These are phyloP conservation scores for Heliconius melpomene DNA, from an alignment of 1,140 invertebrate species.

Conservation along the genomic window DNA sequence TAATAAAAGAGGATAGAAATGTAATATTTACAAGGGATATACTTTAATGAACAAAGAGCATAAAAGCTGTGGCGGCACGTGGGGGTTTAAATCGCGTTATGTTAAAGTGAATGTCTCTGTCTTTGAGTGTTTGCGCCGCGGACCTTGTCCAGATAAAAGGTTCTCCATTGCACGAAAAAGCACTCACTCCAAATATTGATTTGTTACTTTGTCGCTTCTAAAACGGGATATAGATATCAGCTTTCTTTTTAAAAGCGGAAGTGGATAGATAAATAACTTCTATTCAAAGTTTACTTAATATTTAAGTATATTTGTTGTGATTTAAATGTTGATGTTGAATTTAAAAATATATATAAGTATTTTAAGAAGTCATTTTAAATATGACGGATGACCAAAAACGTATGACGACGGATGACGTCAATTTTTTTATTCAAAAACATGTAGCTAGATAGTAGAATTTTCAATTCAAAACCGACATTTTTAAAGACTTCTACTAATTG, in stretches of 20 bases:
- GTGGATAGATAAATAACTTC: slow-evolving; percentile 27
- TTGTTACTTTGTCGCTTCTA: slow-evolving; percentile 76
- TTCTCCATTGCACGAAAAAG: slow-evolving; percentile 80
- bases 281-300: neutral
- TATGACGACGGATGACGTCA: too few species aligned
- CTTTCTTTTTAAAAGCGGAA: slow-evolving; percentile 33
- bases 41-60: slow-evolving; percentile 44
- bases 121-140: slow-evolving; percentile 75
- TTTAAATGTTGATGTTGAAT: too few species aligned
- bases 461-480: too few species aligned
- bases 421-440: too few species aligned
- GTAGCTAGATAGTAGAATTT: too few species aligned
- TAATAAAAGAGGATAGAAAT: slow-evolving; percentile 18
- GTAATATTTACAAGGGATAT: slow-evolving; percentile 33
- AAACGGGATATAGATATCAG: slow-evolving; percentile 53
- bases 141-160: slow-evolving; percentile 80
- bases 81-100: slow-evolving; percentile 61
- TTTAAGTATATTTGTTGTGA: too few species aligned
- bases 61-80: slow-evolving; percentile 43
- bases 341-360: too few species aligned
- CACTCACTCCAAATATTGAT: slow-evolving; percentile 81
- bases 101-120: slow-evolving; percentile 76
- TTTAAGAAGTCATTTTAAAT: too few species aligned
- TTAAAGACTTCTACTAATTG: too few species aligned
- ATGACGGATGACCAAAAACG: too few species aligned